Percentiles rank a stretch among this genome's conserved stretches.
phyloP scores from a whole-genome alignment of 2,113 vertebrate species.

The Phyllostomus discolor region DNA sequence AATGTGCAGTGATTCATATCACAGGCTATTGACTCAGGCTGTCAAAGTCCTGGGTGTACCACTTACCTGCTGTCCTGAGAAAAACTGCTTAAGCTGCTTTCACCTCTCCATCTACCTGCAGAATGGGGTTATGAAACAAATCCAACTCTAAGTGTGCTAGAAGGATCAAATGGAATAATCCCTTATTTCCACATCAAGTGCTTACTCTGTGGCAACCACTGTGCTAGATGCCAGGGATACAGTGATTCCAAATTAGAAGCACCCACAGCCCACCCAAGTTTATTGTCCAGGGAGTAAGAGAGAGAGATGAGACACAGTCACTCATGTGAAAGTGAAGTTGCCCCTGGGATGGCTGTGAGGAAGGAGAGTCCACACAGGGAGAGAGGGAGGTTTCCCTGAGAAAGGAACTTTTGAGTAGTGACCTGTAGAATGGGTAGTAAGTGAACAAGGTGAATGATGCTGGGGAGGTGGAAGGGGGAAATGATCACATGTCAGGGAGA shows the following conservation, averaged over 20 bases:
- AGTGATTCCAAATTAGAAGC: background rate
- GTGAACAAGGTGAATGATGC: background rate
- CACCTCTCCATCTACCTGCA: background rate
- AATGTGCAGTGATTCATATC: accelerated
- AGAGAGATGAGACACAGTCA: background rate
- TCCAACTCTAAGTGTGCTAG: background rate
- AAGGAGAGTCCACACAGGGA: background rate
- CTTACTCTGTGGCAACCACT: background rate
- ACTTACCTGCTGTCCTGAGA: background rate
- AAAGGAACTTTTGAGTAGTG: background rate
- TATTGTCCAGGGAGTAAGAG: background rate
- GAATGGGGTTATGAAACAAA: background rate
- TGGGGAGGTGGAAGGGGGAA: too few relatives aligned
- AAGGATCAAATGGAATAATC: background rate
- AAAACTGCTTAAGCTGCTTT: background rate
- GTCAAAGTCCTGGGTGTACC: background rate
- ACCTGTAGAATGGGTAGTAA: background rate
- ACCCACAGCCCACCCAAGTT: background rate
- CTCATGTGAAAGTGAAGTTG: background rate
- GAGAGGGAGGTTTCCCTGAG: background rate
- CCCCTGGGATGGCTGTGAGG: background rate
- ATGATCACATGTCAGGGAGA: background rate
- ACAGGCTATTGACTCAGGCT: accelerated
- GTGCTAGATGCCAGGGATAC: background rate
- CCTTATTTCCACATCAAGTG: background rate